Conservation (phyloP, 2,113 vertebrate genomes). For the Anhinga anhinga region DNA sequence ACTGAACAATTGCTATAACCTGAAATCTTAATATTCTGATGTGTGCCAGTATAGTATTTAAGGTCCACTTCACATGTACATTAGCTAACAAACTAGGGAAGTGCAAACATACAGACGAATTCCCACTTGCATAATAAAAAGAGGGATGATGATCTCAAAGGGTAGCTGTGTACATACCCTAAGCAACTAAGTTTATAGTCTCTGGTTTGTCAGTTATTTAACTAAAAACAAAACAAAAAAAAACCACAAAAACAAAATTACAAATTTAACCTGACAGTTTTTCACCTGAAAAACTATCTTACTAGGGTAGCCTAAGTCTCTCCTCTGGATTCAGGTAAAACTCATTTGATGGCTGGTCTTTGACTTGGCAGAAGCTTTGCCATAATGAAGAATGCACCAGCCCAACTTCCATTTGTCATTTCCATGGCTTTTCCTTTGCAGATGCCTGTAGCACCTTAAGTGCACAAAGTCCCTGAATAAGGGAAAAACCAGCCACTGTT, state of each 20-base stretch:
- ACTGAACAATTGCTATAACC: neutral
- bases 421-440: neutral
- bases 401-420: neutral
- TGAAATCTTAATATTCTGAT: neutral
- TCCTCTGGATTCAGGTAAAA: neutral
- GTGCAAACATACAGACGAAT: neutral
- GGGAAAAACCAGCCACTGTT: neutral
- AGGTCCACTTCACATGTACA: neutral
- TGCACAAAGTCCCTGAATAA: fast-evolving
- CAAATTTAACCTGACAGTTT: neutral
- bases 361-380: neutral
- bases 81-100: neutral
- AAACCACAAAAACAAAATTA: neutral
- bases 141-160: neutral
- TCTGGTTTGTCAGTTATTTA: neutral
- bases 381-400: neutral
- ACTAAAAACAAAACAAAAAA: neutral
- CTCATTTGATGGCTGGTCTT: neutral
- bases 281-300: too few relatives aligned
- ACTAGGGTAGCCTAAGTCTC: neutral
- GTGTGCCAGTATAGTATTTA: neutral
- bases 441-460: neutral
- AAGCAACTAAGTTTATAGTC: neutral
- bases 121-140: neutral
- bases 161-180: neutral